phyloP scores from a whole-genome alignment of 2,888 invertebrate species.

The Cheilosia pagana region DNA sequence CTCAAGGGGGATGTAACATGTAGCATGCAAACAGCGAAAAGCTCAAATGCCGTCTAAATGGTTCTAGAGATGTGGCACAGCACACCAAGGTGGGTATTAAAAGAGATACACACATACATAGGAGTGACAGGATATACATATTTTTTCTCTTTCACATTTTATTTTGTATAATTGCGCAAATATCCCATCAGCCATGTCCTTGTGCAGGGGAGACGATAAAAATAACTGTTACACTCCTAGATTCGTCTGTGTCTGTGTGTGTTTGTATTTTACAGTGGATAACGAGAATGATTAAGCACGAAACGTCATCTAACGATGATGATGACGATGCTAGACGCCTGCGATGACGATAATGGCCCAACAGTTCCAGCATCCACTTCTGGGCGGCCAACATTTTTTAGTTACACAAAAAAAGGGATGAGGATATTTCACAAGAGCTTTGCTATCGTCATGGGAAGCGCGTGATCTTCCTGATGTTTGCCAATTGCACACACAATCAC shows the following conservation, averaged over 20 bases:
- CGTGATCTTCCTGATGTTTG: slow-evolving; percentile 62
- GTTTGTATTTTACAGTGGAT: slow-evolving; percentile 39
- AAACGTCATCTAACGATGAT: slow-evolving; percentile 54
- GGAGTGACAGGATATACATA: neutral
- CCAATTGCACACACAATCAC: slow-evolving; percentile 42
- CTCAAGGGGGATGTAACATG: slow-evolving; percentile 25
- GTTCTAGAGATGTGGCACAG: slow-evolving; percentile 21
- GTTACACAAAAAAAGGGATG: slow-evolving; percentile 9
- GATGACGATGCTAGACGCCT: slow-evolving; percentile 36
- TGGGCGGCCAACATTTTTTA: slow-evolving; percentile 16
- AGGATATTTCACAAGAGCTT: slow-evolving; percentile 5
- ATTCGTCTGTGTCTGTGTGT: slow-evolving; percentile 6
- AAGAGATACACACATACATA: neutral
- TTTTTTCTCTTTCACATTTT: slow-evolving; percentile 21
- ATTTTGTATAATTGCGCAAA: slow-evolving; percentile 39
- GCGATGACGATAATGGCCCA: slow-evolving; percentile 24
- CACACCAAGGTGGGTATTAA: slow-evolving; percentile 27
- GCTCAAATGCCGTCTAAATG: slow-evolving; percentile 35
- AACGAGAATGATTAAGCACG: slow-evolving; percentile 67
- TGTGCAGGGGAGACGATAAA: slow-evolving; percentile 39
- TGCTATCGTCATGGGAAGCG: slow-evolving; percentile 34
- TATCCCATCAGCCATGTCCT: slow-evolving; percentile 42
- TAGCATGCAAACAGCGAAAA: slow-evolving; percentile 47
- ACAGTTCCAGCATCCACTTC: slow-evolving; percentile 3
- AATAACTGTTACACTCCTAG: slow-evolving; percentile 32